Conservation (phyloP, 2,797 vertebrate species). For the Apogon talboti region DNA sequence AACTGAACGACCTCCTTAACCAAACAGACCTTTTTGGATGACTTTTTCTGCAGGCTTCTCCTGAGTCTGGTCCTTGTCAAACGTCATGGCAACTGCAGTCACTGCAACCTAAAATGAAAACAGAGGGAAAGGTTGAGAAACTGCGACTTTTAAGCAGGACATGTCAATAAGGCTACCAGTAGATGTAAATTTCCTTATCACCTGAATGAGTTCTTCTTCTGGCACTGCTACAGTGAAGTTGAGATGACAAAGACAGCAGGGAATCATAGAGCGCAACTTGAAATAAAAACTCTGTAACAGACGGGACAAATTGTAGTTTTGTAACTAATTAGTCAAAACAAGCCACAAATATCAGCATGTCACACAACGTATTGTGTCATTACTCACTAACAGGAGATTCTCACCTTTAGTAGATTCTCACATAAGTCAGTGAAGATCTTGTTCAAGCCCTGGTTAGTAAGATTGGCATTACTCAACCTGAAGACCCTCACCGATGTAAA, state of each 20-base stretch:
- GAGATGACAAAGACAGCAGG: slow-evolving; percentile 97
- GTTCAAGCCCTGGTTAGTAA: slow-evolving; percentile 95
- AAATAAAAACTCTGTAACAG: slow-evolving; percentile 95
- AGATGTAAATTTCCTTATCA: slow-evolving; percentile 45
- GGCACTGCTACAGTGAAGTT: slow-evolving; percentile 97
- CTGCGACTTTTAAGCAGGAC: background rate
- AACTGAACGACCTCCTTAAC: background rate
- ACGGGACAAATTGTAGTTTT: slow-evolving; percentile 14
- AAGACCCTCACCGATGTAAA: slow-evolving; percentile 97
- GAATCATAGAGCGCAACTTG: slow-evolving; percentile 96
- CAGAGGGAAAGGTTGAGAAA: background rate
- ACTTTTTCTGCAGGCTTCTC: slow-evolving; percentile 87
- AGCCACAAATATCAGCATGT: background rate
- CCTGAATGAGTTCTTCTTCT: slow-evolving; percentile 98
- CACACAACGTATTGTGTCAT: background rate
- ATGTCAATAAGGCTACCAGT: background rate
- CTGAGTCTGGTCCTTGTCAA: slow-evolving; percentile 91
- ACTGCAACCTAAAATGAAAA: slow-evolving; percentile 88
- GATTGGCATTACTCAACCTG: slow-evolving; percentile 90
- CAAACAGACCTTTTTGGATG: slow-evolving; percentile 87
- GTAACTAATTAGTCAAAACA: slow-evolving; percentile 4
- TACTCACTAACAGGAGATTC: slow-evolving; percentile 4
- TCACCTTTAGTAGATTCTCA: slow-evolving; percentile 97
- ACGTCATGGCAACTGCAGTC: slow-evolving; percentile 97
- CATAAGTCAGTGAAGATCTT: slow-evolving; percentile 98